Percentiles rank a stretch among this genome's conserved stretches.
Conservation (phyloP, 2,113 vertebrate genomes). For the Mola mola region DNA sequence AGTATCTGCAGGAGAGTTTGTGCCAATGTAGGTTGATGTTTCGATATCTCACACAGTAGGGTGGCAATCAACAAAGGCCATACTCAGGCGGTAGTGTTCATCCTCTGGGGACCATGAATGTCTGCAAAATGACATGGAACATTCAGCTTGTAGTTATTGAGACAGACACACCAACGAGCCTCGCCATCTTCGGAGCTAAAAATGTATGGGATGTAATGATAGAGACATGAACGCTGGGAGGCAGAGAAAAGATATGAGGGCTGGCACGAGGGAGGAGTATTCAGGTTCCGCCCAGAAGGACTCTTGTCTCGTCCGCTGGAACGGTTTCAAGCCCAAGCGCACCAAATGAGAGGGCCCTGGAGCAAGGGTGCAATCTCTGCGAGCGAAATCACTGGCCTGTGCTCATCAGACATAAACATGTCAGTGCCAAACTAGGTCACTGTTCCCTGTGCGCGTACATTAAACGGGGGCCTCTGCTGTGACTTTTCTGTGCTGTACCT, state of each 20-base stretch:
- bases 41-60: no score
- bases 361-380: conserved; percentile 73
- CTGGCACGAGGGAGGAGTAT: conserved; percentile 28
- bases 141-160: background rate
- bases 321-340: conserved; percentile 53
- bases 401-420: conserved; percentile 78
- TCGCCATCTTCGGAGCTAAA: background rate
- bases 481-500: conserved; percentile 50
- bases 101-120: no score
- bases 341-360: conserved; percentile 71
- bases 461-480: conserved; percentile 50
- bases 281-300: conserved; percentile 52
- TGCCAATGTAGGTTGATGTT: no score
- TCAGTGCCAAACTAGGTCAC: conserved; percentile 79
- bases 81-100: no score
- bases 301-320: conserved; percentile 51
- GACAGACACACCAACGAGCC: background rate
- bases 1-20: no score
- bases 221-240: conserved; percentile 32
- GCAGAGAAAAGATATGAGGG: conserved; percentile 26
- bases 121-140: no score
- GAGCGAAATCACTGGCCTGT: conserved; percentile 74
- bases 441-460: conserved; percentile 64
- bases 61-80: no score
- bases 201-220: conserved; percentile 1